Base-by-base conservation (phyloP, 2,113 vertebrate genomes). In the Oncorhynchus nerka region DNA sequence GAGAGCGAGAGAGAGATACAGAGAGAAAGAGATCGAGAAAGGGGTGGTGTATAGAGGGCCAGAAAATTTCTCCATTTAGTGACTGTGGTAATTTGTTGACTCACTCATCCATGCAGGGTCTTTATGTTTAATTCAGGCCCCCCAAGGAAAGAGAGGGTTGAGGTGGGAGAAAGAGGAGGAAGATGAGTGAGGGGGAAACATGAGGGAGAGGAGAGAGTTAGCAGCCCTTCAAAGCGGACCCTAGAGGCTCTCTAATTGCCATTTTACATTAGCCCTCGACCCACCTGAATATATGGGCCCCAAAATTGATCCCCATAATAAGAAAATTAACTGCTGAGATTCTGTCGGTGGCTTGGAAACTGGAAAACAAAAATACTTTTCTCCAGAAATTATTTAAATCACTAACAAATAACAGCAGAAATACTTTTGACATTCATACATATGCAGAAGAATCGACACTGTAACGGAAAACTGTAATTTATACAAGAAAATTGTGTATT, bases 51-150 rank as follows among this genome's bases (percentile, higher is more conserved):
- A 45, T 8, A 39, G 55, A 77, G 45, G 87, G 81, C 68, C 32
- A 85, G 89, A 91, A 90, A 79, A 87, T 89, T 90, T 86, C 74
- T 71, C 85, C 87, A 84, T 93, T 94, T 92, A 93, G 91, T 91
- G 90, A 90, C 87, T 79, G 87, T 84, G 89, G 93, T 93, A 92
- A 94, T 94, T 94, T 94, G 93, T 93, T 93, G 92, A 94, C 90
- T 92, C 92, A 90, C 86, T 94, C 94, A 94, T 93, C 93, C 94
- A 92, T 94, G 93, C 87, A 92, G 91, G 80, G 88, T 87, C 92
- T 94, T 93, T 93, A 92, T 94, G 93, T 94, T 93, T 94, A 94
- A 94, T 93, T 92, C 91, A 93, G 85, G 85, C 89, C 91, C 93
- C 88, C 75, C 83, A 92, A 88, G 87, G 85, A 75, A 71, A 68